Evolutionary conservation across 2,888 invertebrate species (phyloP).

Genomic region (Yponomeuta evonymella): DNA sequence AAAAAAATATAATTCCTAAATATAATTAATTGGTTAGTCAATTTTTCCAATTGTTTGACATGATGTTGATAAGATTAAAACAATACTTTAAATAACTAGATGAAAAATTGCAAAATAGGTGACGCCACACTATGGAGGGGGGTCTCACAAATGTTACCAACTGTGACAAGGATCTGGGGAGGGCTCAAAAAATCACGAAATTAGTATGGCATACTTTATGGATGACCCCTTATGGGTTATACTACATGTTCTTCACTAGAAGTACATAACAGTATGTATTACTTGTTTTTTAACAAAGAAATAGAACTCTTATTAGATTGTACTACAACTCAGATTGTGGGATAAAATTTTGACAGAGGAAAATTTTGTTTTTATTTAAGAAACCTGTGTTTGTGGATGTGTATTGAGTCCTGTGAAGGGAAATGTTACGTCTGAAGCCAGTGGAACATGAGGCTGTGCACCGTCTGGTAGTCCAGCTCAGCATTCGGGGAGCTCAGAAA

Average conservation of each 20-base stretch:
- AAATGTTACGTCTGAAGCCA: constrained; percentile 70
- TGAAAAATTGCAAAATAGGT: too few species aligned
- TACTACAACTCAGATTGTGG: neutral
- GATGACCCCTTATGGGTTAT: neutral
- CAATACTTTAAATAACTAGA: too few species aligned
- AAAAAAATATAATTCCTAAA: too few species aligned
- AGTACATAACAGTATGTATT: neutral
- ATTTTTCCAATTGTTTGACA: too few species aligned
- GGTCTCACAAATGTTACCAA: too few species aligned
- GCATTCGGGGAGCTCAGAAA: constrained; percentile 63
- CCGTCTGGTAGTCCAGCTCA: constrained; percentile 66
- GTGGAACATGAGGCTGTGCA: constrained; percentile 72
- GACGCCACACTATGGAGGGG: too few species aligned
- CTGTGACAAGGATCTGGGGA: too few species aligned
- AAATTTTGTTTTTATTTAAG: neutral
- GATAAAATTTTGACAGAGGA: neutral
- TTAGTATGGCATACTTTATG: too few species aligned
- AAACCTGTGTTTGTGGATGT: constrained; percentile 4
- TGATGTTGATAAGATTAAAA: too few species aligned
- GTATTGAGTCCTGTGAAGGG: constrained; percentile 14
- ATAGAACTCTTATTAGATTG: too few species aligned
- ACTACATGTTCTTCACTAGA: neutral
- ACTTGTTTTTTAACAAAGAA: neutral
- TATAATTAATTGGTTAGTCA: too few species aligned
- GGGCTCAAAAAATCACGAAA: too few species aligned